Base-by-base conservation (phyloP, 2,113 vertebrate genomes). In the Pterocles gutturalis region DNA sequence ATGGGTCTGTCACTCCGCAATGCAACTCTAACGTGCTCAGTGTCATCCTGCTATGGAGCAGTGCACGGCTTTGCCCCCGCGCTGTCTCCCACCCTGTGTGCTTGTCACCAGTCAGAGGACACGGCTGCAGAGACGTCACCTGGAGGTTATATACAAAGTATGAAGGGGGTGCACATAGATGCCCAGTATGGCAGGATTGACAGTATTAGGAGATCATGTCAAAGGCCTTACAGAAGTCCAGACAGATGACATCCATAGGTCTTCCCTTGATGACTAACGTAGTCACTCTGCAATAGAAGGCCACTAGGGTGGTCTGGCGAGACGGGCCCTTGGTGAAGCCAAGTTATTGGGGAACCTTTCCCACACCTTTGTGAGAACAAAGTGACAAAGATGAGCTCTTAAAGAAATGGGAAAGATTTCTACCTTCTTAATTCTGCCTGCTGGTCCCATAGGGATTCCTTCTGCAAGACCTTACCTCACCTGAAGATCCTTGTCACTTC, bases 121-220 rank as follows among this genome's bases (percentile, higher is more conserved):
- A 38, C 38, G 38, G 38, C 38, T 38, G 38, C 38, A 38, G 11
- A 38, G 38, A 38, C 38, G 10, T n/a, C 33, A 48, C 9, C 43
- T 48, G 33, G 45, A 17, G 8, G 33, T 48, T 48, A n/a, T 18
- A 48, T 13, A 19, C 6, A 26, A 48, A 48, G 43, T 48, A 46
- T 48, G 43, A 67, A 24, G 45, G 31, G 65, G 16, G 31, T 2
- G 4, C 10, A 26, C 2, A 10, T 13, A 7, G 1, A 7, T 55
- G 31, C 17, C 77, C 19, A 53, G 14, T n/a, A 16, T 5, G 17
- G 22, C 21, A 83, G 54, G 25, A 61, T 41, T 55, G 38, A 21
- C 34, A 54, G 5, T 45, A 4, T 49, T 13, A 33, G 36, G 58
- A 15, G 20, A 31, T 24, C 0, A 0, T 34, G n/a, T 12, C 45